These are phyloP conservation scores for Triplophysa rosa DNA, from an alignment of 2,113 vertebrate genomes.

Conservation along the genomic window DNA sequence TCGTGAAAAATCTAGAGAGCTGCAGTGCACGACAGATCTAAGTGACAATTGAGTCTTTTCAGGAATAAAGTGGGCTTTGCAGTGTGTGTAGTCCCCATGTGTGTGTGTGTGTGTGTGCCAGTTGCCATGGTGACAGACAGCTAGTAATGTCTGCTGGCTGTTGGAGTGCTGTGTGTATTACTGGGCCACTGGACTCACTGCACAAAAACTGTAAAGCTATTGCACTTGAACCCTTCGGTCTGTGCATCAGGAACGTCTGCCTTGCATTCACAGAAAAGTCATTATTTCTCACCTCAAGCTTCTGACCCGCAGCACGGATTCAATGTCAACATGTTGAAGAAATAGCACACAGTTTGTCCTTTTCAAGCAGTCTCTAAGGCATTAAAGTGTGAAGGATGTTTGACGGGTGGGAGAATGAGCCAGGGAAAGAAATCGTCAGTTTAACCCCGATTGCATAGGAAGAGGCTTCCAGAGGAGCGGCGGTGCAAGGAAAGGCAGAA, in stretches of 20 bases:
- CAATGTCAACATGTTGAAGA: conserved; percentile 52
- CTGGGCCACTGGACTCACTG: conserved; percentile 23
- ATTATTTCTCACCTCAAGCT: conserved; percentile 58
- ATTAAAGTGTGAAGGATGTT: conserved; percentile 51
- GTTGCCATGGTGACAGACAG: conserved; percentile 32
- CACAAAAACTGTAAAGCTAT: conserved; percentile 45
- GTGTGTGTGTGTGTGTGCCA: conserved; percentile 15
- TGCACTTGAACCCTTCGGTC: conserved; percentile 31
- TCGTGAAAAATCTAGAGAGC: background rate
- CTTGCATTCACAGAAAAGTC: conserved; percentile 52
- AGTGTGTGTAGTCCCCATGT: background rate
- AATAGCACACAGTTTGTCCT: conserved; percentile 50
- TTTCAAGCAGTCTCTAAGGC: conserved; percentile 55
- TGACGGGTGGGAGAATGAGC: conserved; percentile 41
- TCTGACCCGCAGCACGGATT: conserved; percentile 55
- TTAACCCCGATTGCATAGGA: conserved; percentile 46
- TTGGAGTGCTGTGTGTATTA: conserved; percentile 1
- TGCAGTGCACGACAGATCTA: background rate
- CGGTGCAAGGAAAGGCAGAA: background rate
- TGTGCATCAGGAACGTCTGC: background rate
- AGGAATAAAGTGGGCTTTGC: conserved; percentile 12
- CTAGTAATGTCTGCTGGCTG: background rate
- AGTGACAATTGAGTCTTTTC: conserved; percentile 1
- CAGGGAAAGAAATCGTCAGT: conserved; percentile 51
- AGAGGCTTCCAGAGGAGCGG: background rate